These are phyloP conservation scores for Eupleurogrammus muticus DNA, from an alignment of 2,797 vertebrate genomes.

Conservation along the genomic window DNA sequence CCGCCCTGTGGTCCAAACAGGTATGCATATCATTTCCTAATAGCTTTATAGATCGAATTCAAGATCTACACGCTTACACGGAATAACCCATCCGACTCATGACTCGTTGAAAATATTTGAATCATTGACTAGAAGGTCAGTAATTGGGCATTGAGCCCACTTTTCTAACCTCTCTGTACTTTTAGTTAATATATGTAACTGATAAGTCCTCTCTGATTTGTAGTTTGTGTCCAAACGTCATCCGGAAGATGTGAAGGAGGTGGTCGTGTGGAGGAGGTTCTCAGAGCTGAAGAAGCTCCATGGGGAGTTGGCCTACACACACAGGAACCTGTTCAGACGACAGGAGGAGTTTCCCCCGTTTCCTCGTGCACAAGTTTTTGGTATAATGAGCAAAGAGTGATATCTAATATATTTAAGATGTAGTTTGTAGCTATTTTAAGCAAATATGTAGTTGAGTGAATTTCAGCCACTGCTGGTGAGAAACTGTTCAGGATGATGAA, in stretches of 20 bases:
- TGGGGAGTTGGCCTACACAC: conserved; percentile 90
- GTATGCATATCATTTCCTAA: conserved; percentile 23
- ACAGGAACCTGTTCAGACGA: conserved; percentile 91
- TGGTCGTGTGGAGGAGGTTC: conserved; percentile 91
- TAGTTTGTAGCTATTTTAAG: background rate
- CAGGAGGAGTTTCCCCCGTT: conserved; percentile 92
- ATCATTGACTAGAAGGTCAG: background rate
- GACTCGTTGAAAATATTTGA: background rate
- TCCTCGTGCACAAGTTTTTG: conserved; percentile 90
- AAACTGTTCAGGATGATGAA: background rate
- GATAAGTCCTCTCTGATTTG: conserved; percentile 7
- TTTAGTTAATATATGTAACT: background rate
- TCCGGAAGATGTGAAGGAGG: conserved; percentile 91
- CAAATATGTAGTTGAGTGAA: background rate
- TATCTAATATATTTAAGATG: background rate
- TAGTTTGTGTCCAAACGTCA: conserved; percentile 91
- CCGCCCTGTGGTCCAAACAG: conserved; percentile 18
- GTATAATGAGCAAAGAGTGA: conserved; percentile 64
- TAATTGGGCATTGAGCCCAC: background rate
- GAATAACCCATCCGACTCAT: background rate
- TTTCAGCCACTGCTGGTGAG: background rate
- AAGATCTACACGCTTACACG: background rate
- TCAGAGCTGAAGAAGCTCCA: conserved; percentile 93
- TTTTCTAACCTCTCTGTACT: background rate
- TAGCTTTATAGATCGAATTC: background rate